Conservation (phyloP, 2,888 invertebrate species). For the Calliphora vomitoria region DNA sequence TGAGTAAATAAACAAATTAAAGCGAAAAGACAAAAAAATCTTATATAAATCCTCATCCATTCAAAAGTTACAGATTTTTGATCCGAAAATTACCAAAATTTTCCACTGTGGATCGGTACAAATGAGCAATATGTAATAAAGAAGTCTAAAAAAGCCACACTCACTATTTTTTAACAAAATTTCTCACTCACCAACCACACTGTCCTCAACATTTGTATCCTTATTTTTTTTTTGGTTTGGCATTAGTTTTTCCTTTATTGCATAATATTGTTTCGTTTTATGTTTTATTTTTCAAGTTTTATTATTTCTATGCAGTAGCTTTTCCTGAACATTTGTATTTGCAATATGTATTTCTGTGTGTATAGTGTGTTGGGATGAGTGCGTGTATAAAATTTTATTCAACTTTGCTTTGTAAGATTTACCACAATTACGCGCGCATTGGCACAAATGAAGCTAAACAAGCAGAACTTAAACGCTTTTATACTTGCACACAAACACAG, state of each 20-base stretch:
- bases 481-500: not conserved
- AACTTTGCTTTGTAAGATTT: conserved; percentile 59
- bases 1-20: too few relatives aligned
- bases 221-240: not conserved
- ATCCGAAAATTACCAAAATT: too few relatives aligned
- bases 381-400: conserved; percentile 23
- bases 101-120: too few relatives aligned
- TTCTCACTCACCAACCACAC: not conserved
- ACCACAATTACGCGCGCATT: conserved; percentile 43
- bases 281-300: conserved; percentile 26
- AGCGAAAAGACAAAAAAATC: too few relatives aligned
- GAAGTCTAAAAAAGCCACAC: too few relatives aligned
- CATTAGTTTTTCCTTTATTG: not conserved
- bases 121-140: too few relatives aligned
- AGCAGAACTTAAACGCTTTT: conserved; percentile 52
- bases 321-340: conserved; percentile 7
- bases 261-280: conserved; percentile 13
- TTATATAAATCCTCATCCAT: too few relatives aligned
- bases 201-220: not conserved
- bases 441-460: conserved; percentile 68
- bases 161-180: not conserved
- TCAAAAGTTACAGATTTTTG: too few relatives aligned
- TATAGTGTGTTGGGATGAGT: not conserved
- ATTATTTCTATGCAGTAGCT: not conserved
- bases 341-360: conserved; percentile 8